A percentile compares a stretch with the other conserved stretches of the same genome.
Evolutionary conservation across 2,797 vertebrate species (phyloP).

Genomic region (Tokudaia muenninki): DNA sequence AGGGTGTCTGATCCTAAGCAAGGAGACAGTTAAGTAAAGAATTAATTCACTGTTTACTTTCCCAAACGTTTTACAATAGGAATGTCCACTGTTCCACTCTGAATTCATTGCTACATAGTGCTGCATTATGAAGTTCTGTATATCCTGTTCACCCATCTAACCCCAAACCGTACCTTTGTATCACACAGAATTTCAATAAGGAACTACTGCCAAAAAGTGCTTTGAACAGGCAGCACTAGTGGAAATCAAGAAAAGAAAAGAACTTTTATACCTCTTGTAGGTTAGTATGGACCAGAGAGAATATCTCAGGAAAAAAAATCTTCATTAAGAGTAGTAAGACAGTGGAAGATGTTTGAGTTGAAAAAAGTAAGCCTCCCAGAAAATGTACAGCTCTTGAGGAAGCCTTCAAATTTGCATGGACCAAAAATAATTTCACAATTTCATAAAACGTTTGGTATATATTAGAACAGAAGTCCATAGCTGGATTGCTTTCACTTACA

Average conservation of each 20-base stretch:
- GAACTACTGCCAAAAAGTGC: not conserved
- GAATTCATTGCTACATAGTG: not conserved
- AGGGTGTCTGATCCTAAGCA: not conserved
- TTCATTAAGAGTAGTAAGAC: not conserved
- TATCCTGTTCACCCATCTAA: not conserved
- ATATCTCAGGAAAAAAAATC: not conserved
- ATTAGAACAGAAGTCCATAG: not conserved
- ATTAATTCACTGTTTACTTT: not conserved
- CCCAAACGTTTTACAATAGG: not conserved
- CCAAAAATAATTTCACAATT: slow-evolving; percentile 7
- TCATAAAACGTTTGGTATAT: not conserved
- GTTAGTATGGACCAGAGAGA: not conserved
- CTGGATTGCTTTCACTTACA: not conserved
- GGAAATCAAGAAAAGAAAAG: slow-evolving; percentile 22
- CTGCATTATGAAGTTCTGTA: not conserved
- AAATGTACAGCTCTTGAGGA: not conserved
- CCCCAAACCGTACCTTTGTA: no score
- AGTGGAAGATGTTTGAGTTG: not conserved
- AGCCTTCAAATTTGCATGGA: not conserved
- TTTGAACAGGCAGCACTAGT: not conserved
- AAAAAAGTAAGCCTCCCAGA: not conserved
- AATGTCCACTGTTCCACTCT: not conserved
- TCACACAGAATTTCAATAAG: slow-evolving; percentile 14
- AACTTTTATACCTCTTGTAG: not conserved
- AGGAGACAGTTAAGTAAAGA: not conserved